Conservation (phyloP, 1,140 invertebrate genomes). For the Neodiprion pinetum region DNA sequence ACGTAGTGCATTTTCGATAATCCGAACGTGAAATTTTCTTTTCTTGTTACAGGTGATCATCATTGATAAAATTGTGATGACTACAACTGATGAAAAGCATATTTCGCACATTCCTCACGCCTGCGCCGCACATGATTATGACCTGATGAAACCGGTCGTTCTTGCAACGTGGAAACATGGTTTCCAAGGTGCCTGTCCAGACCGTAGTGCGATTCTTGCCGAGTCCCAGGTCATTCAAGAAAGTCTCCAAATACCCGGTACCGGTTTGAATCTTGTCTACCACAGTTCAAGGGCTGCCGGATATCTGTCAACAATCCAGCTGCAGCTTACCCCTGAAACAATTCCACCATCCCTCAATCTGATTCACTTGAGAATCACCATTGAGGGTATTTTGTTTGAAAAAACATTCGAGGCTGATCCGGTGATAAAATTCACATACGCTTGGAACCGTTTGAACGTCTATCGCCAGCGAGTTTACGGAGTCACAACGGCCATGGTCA, state of each 20-base stretch:
- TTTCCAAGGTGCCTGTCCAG: constrained; percentile 93
- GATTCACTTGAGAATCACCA: constrained; percentile 90
- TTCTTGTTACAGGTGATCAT: constrained; percentile 75
- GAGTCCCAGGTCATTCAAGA: constrained; percentile 97
- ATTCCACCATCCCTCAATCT: constrained; percentile 82
- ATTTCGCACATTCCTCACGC: constrained; percentile 70
- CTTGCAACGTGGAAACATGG: constrained; percentile 96
- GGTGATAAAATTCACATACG: constrained; percentile 94
- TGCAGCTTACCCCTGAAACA: constrained; percentile 87
- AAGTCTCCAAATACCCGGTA: constrained; percentile 90
- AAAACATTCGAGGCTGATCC: constrained; percentile 95
- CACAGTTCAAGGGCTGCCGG: constrained; percentile 91
- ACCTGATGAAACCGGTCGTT: constrained; percentile 92
- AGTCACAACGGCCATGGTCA: constrained; percentile 89
- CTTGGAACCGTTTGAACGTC: constrained; percentile 96
- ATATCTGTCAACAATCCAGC: constrained; percentile 93
- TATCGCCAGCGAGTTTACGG: constrained; percentile 94
- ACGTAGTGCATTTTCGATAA: background rate
- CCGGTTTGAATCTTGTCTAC: constrained; percentile 92
- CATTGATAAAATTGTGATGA: constrained; percentile 87
- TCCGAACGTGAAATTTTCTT: constrained; percentile 13
- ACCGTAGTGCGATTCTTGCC: constrained; percentile 89
- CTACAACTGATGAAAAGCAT: constrained; percentile 79
- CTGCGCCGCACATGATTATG: constrained; percentile 91
- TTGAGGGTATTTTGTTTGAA: constrained; percentile 93